Evolutionary conservation across 2,888 invertebrate species (phyloP), one percentile per base, ranked within the genome.

Genomic region (Tigriopus californicus): DNA sequence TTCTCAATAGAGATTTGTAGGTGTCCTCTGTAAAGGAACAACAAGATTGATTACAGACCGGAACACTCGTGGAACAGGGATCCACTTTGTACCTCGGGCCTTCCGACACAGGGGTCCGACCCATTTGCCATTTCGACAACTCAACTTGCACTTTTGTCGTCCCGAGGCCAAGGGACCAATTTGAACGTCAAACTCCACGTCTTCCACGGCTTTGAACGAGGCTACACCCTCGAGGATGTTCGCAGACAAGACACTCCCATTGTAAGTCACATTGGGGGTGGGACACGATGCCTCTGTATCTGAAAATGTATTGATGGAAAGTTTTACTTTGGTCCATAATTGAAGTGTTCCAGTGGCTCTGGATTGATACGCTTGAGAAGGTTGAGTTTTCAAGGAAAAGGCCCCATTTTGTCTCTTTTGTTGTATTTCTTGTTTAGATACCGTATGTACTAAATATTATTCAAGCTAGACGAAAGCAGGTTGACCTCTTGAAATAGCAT

Each of bases 91-190:
- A 84, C 85, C 83, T 75, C 81, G 79, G 54, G 66, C 65, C 62
- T 77, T 78, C 55, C 81, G 81, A 70, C 86, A 86, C 20, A 86
- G 73, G 1, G 86, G 86, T 2, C 86, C 86, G 47, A 85, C 82
- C 86, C 86, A 86, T 69, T 83, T 81, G 51, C 85, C 85, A 67
- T 82, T 83, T 62, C 85, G 80, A 68, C 86, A 86, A 70, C 85
- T 85, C 64, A 86, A 83, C 71, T 86, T 86, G 71, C 86, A 86
- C 60, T 83, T 77, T 25, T 83, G 74, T 60, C 79, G 75, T 68
- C 83, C 83, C 41, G 63, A 18, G 25, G 54, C 64, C 47, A 64
- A 64, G 63, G 67, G 65, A 3, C 65, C 65, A 24, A 85, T 80
- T 63, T 82, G 76, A 18, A 83, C 84, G n/a, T 82, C 80, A 70